Percentiles rank a stretch among this genome's conserved stretches.
Conservation (phyloP, 2,797 vertebrate species). For the Podarcis siculus region DNA sequence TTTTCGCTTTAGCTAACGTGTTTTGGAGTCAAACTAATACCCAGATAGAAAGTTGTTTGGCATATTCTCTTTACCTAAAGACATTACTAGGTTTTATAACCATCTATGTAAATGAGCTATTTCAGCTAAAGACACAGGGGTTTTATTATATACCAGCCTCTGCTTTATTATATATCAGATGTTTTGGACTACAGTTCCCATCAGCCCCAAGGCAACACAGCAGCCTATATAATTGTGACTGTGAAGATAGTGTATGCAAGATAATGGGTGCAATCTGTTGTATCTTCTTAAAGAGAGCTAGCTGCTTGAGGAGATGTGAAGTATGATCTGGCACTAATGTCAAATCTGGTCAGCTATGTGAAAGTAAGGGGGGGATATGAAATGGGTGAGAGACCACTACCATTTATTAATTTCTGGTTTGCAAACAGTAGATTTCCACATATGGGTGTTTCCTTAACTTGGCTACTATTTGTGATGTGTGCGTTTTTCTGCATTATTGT, state of each 20-base stretch:
- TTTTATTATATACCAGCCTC: too few species aligned
- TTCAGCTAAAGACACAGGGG: too few species aligned
- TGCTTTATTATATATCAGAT: not conserved
- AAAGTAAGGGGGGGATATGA: too few species aligned
- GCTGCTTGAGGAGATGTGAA: not conserved
- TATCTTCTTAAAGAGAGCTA: not conserved
- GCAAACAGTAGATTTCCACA: not conserved
- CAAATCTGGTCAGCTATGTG: not conserved
- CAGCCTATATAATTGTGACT: not conserved
- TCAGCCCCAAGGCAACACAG: too few species aligned
- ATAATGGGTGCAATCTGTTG: not conserved
- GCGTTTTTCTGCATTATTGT: not conserved
- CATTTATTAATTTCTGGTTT: not conserved
- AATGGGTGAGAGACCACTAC: not conserved
- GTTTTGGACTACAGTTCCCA: too few species aligned
- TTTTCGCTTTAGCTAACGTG: not conserved
- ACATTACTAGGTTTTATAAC: not conserved
- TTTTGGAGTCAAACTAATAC: too few species aligned
- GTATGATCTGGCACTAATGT: not conserved
- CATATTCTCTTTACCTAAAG: not conserved
- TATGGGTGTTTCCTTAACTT: not conserved
- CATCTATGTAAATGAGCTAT: not conserved
- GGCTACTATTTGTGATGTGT: not conserved
- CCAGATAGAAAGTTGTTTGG: not conserved
- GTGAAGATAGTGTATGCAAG: not conserved